Base-by-base conservation (phyloP, 2,113 vertebrate genomes). In the Nesogale talazaci region DNA sequence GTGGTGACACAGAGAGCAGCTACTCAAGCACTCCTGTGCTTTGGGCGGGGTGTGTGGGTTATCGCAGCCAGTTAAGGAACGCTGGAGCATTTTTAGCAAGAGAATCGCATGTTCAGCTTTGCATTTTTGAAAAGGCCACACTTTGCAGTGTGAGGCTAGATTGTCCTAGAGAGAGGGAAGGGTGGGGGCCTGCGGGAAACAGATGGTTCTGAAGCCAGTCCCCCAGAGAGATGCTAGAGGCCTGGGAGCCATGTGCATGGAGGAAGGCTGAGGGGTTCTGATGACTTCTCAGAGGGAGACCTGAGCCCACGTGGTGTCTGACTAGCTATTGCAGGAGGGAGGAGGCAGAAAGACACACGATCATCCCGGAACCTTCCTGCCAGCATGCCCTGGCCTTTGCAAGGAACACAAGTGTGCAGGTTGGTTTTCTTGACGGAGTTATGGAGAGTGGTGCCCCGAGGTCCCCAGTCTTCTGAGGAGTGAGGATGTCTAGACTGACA, bases 81-180 rank as follows among this genome's bases (percentile, higher is more conserved):
- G 75, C 31, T 57, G 77, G 52, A 92, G 78, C 87, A 90, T 83
- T 90, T 95, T 90, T 80, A 69, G 61, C 27, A 11, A 59, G 93
- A 82, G n/a, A 84, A 88, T 61, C 46, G n/a, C 65, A 88, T 17
- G 40, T 29, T 91, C 61, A 36, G 38, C 76, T 89, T 79, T 96
- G 82, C 78, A 89, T 83, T 85, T 85, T 91, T 70, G 72, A 81
- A 89, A 94, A 93, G 91, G 77, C 61, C 67, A 77, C 38, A 63
- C 59, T 84, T 59, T 76, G 9, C 63, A 42, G 27, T 14, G 69
- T 75, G 80, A 92, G 36, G 65, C 63, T 15, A 65, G 81, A 78
- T 17, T 36, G 76, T 22, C 78, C 72, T 31, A 69, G 87, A 31
- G 65, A 46, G 76, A 65, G 25, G 8, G 36, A 67, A 74, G 36